A percentile compares a stretch with the other conserved stretches of the same genome.
These are phyloP conservation scores for Ondatra zibethicus DNA, from an alignment of 2,113 vertebrate species.

Conservation along the genomic window DNA sequence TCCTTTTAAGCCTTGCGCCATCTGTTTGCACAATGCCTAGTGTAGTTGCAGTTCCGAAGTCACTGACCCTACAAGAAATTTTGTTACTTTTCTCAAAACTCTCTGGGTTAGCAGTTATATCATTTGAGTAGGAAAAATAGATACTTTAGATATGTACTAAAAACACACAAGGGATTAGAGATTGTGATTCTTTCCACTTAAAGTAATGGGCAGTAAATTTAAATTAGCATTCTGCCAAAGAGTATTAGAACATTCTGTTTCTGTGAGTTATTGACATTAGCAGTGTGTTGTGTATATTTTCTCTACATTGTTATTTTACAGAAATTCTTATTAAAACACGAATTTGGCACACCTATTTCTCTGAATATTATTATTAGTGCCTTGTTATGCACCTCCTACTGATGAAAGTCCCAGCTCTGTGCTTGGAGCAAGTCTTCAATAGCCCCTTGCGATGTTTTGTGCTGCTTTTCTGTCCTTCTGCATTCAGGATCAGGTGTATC, in stretches of 20 bases:
- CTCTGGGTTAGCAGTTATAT: not conserved
- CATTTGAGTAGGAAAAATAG: not conserved
- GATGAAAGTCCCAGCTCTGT: not conserved
- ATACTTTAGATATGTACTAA: slow-evolving; percentile 14
- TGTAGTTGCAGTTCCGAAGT: not conserved
- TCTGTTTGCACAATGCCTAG: not conserved
- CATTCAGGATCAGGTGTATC: not conserved
- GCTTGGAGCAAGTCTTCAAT: not conserved
- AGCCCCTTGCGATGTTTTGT: not conserved
- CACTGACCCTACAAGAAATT: not conserved
- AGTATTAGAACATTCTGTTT: not conserved
- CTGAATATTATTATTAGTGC: not conserved
- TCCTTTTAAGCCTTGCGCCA: not conserved
- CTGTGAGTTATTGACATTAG: not conserved
- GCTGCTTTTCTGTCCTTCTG: not conserved
- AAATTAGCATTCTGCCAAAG: not conserved
- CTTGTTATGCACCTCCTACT: not conserved
- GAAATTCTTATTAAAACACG: not conserved
- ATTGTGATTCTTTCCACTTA: slow-evolving; percentile 43
- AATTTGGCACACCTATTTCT: not conserved
- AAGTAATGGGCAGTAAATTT: slow-evolving; percentile 10
- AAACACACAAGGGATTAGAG: not conserved
- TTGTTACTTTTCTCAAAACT: not conserved
- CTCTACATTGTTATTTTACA: not conserved
- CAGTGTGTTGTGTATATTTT: not conserved